Conservation (phyloP, 2,888 invertebrate species). For the Sarcophaga rosellei region DNA sequence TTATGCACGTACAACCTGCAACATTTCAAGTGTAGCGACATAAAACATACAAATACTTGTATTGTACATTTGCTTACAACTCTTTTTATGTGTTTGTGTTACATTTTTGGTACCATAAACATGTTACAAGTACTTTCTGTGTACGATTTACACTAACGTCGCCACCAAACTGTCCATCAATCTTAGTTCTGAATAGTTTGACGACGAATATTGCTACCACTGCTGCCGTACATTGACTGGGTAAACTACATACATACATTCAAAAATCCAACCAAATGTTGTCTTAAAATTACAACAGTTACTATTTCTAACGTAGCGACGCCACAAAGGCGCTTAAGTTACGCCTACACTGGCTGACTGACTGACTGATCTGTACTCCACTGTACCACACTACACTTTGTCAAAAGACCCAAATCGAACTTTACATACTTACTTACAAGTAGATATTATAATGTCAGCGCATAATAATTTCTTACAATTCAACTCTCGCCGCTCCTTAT, state of each 20-base stretch:
- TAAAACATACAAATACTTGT: constrained; percentile 43
- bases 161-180: constrained; percentile 65
- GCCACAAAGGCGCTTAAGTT: constrained; percentile 70
- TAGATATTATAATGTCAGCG: neutral
- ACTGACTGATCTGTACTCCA: constrained; percentile 16
- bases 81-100: constrained; percentile 15
- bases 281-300: constrained; percentile 55
- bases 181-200: constrained; percentile 53
- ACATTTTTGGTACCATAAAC: neutral
- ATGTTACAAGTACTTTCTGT: constrained; percentile 29
- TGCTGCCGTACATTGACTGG: constrained; percentile 22
- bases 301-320: constrained; percentile 59
- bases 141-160: constrained; percentile 44
- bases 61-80: constrained; percentile 38
- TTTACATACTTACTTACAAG: constrained; percentile 15
- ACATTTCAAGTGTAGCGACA: constrained; percentile 47
- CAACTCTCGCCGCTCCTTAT: neutral
- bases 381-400: constrained; percentile 9
- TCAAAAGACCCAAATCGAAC: constrained; percentile 16
- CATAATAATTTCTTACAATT: neutral
- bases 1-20: constrained; percentile 52
- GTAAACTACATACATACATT: constrained; percentile 26
- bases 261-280: constrained; percentile 38
- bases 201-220: constrained; percentile 12
- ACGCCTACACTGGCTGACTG: constrained; percentile 67